Conservation (phyloP, 2,888 invertebrate genomes). For the Drosophila neonasuta region DNA sequence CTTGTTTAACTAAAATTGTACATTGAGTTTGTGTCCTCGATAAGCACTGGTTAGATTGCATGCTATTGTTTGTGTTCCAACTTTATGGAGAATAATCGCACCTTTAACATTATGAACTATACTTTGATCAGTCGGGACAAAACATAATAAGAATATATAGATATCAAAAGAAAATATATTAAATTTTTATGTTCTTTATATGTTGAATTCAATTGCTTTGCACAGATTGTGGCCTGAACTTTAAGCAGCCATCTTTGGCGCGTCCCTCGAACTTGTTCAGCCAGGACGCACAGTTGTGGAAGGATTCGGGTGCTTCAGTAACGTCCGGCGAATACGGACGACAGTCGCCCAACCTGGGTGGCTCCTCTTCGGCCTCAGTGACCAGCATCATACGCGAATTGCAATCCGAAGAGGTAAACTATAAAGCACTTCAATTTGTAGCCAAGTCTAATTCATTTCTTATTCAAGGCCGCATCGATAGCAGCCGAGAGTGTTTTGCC, state of each 20-base stretch:
- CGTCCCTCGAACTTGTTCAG: constrained; percentile 50
- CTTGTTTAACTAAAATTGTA: too few species aligned
- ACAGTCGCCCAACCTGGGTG: constrained; percentile 47
- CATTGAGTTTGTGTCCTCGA: too few species aligned
- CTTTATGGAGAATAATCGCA: too few species aligned
- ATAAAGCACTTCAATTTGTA: background rate
- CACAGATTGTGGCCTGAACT: constrained; percentile 17
- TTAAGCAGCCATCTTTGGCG: background rate
- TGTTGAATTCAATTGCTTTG: background rate
- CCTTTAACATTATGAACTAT: too few species aligned
- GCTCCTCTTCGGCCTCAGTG: constrained; percentile 69
- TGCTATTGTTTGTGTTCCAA: too few species aligned
- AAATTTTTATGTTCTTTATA: background rate
- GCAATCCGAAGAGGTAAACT: constrained; percentile 62
- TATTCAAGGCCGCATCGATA: constrained; percentile 55
- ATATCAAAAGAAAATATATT: too few species aligned
- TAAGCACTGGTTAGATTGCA: too few species aligned
- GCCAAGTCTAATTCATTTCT: background rate
- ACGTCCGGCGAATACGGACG: constrained; percentile 73
- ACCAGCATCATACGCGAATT: constrained; percentile 55
- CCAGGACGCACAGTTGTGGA: constrained; percentile 62
- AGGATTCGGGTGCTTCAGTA: constrained; percentile 66
- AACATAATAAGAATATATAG: too few species aligned
- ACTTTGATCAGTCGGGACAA: too few species aligned
- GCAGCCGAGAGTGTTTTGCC: constrained; percentile 36